Base-by-base conservation (phyloP, 1,140 invertebrate species). In the Sarcophaga peregrina region DNA sequence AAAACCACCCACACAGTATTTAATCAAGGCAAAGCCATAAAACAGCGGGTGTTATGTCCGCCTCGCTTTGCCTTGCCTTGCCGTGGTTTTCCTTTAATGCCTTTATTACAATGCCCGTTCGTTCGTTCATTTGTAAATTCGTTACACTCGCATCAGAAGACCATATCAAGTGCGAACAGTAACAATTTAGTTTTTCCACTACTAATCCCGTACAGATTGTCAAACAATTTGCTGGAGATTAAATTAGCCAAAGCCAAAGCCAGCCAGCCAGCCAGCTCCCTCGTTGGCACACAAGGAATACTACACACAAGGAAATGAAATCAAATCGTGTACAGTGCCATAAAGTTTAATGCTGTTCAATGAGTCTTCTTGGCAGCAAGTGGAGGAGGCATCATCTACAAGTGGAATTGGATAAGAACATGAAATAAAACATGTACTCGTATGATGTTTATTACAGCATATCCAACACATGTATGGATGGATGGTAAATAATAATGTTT, bases 151-250 rank as follows among this genome's bases (percentile, higher is more conserved):
- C 62, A 9, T 58, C 54, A n/a, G 15, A 7, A 68, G 54, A 20
- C 15, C 74, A 48, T 47, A 76, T 76, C 74, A 76, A 76, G 13
- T 76, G 74, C 15, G 45, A 76, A 76, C 74, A 76, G 46, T 47
- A 47, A 48, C 46, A 76, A 76, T 17, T 50, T 80, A 37, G 50
- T 20, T 54, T 58, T 48, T 58, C 73, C 20, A 37, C n/a, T 62
- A 52, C 83, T 84, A 84, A 84, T 84, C 83, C 83, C 58, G 84
- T 81, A 85, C 86, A 89, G 88, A 89, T 89, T 89, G 88, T 87
- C 85, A 85, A 86, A 87, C 88, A 89, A 89, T 89, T 89, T 89
- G 88, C 87, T 85, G 85, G 25, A 87, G 88, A 89, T 89, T 89
- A 89, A 89, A 89, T 89, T 88, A 89, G 87, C 88, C 87, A 83